phyloP scores from a whole-genome alignment of 2,797 vertebrate species.

The Cygnus olor region DNA sequence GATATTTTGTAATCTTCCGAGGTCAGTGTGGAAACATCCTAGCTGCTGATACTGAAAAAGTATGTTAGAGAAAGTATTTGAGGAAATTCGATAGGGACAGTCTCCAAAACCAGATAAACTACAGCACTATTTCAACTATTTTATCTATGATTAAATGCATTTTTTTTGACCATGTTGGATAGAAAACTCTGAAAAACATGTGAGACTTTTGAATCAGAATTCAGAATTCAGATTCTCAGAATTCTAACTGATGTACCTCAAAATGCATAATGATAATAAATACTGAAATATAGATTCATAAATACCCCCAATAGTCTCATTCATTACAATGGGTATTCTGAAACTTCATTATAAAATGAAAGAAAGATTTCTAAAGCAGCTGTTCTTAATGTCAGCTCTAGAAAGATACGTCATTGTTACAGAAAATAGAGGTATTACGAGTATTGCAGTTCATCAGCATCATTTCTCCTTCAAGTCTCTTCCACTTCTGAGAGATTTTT shows the following conservation, averaged over 20 bases:
- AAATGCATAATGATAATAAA: not conserved
- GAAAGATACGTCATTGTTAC: not conserved
- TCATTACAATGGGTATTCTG: not conserved
- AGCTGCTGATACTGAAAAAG: not conserved
- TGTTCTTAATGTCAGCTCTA: not conserved
- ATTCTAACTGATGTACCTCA: not conserved
- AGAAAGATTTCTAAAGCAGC: not conserved
- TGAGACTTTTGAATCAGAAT: not conserved
- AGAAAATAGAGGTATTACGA: not conserved
- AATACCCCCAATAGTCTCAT: not conserved
- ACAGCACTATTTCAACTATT: not conserved
- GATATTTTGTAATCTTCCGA: not conserved
- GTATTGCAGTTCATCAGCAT: fast-evolving
- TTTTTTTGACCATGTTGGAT: not conserved
- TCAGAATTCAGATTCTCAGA: not conserved
- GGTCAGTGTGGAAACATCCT: not conserved
- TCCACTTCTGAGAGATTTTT: not conserved
- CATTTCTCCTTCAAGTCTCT: not conserved
- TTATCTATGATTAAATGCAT: not conserved
- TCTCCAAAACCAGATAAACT: not conserved
- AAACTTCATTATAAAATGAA: not conserved
- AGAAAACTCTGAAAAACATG: not conserved
- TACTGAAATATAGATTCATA: not conserved
- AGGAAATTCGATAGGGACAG: not conserved
- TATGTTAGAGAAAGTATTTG: not conserved